Evolutionary conservation across 2,888 invertebrate genomes (phyloP), one percentile per base, ranked within the genome.

Genomic region (Sarcophaga rosellei): DNA sequence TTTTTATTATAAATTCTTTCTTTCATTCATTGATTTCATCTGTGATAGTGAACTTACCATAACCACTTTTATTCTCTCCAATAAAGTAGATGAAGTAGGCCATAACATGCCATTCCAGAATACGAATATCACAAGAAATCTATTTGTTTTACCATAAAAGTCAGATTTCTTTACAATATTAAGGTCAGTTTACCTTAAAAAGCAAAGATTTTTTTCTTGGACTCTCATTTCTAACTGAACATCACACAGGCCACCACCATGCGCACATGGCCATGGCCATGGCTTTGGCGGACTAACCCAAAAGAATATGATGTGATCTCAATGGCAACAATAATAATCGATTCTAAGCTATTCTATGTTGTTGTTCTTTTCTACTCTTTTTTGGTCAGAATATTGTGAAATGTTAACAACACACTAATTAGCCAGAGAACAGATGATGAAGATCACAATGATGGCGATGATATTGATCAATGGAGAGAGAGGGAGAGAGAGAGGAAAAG

Each of bases 361-460:
- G 35, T 35, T 35, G 10, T 35, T 10, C 0, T 35, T 6, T 35
- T 35, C 2, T 35, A 10, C 3, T 35, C 35, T 35, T 35, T 23
- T 35, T 35, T 35, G 35, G 35, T 35, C 8, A 35, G 17, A 69
- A 45, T 74, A 74, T 62, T 74, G 44, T 17, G 57, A 79, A 84
- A 84, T 84, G 78, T 84, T 65, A 8, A 17, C 25, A 35, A 65
- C 25, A 25, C 83, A 69, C 79, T 84, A 84, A 84, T 84, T 84
- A 84, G 83, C 78, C 68, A 2, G 8, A 35, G 2, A 84, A 25
- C 66, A 68, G 57, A 77, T 65, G 59, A 25, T 57, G 35, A 44
- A 6, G 35, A 35, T 35, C 5, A 6, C 0, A 35, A 35, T 35
- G 53, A 77, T 72, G 65, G n/a, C n/a, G 35, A 44, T 72, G 65